These are phyloP conservation scores for Porites lutea DNA, from an alignment of 64 coral and sea anemone genomes.

Conservation along the genomic window DNA sequence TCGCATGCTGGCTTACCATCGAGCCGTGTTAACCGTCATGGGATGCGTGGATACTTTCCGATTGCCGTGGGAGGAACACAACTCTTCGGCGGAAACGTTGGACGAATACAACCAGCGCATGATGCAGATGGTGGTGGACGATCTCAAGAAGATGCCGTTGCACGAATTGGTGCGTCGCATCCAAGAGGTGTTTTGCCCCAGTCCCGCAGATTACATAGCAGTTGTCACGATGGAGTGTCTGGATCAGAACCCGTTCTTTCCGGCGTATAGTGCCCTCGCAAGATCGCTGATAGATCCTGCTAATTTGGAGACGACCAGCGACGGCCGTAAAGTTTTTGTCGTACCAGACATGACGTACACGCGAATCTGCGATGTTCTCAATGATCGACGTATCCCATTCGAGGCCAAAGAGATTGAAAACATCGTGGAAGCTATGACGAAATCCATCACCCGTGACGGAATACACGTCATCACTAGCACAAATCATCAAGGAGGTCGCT, in stretches of 20 bases:
- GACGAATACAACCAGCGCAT: not conserved
- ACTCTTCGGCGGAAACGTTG: not conserved
- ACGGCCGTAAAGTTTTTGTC: not conserved
- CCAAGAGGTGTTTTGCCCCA: not conserved
- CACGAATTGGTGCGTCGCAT: not conserved
- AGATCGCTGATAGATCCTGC: not conserved
- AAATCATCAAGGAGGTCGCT: not conserved
- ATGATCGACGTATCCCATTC: not conserved
- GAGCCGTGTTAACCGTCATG: not conserved
- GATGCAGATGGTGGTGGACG: not conserved
- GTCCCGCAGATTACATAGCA: not conserved
- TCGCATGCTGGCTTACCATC: not conserved
- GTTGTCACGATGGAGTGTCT: not conserved
- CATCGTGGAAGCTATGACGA: not conserved
- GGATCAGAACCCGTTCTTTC: not conserved
- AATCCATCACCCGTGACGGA: not conserved
- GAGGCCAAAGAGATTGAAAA: not conserved
- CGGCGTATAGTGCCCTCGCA: not conserved
- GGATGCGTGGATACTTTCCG: not conserved
- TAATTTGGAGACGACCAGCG: not conserved
- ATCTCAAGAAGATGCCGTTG: not conserved
- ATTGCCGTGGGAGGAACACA: not conserved
- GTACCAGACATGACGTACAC: not conserved
- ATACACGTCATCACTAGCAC: not conserved
- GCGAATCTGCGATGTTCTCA: not conserved